Base-by-base conservation (phyloP, 2,113 vertebrate genomes). In the Scomber scombrus region DNA sequence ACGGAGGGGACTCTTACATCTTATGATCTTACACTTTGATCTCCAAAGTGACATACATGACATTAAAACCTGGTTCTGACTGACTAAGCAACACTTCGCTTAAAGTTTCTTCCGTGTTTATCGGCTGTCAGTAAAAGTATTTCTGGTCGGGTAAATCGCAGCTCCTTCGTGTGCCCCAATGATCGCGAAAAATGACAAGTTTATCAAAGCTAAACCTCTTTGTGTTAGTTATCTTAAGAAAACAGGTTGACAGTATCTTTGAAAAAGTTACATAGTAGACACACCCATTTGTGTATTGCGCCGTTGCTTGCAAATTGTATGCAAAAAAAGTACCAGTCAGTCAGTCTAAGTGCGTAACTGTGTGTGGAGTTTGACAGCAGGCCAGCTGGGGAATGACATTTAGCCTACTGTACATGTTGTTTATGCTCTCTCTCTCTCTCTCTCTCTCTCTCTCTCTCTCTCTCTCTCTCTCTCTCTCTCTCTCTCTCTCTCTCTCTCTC, bases 301-400 rank as follows among this genome's bases (percentile, higher is more conserved):
- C 80, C 31, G 61, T 45, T 78, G 46, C 63, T 80, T 90, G 87
- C 76, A 89, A 93, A 89, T 85, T 1, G 21, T 60, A 91, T 88
- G 80, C 77, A 89, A 91, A 91, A 45, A 63, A 11, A 46, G 66
- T 49, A 56, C 1, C 72, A 31, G 76, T 63, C 54, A 40, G 8
- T 40, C 34, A 65, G 63, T 78, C 3, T 5, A 40, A 14, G 63
- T n/a, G 43, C 15, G 78, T 21, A 68, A 61, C 64, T 26, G 46
- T 60, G 1, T 46, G 31, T 46, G 12, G 9, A 26, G 52, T 65
- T 10, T 74, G 56, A 23, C 56, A 57, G 71, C 49, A 71, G 46
- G 55, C 34, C 71, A 21, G 75, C 51, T 29, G 47, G 40, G 31
- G 21, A 11, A 0, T 26, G 46, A 50, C 54, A 45, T 23, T 57